Conservation (phyloP, 2,797 vertebrate species). For the Euphonia xanthogaster region DNA sequence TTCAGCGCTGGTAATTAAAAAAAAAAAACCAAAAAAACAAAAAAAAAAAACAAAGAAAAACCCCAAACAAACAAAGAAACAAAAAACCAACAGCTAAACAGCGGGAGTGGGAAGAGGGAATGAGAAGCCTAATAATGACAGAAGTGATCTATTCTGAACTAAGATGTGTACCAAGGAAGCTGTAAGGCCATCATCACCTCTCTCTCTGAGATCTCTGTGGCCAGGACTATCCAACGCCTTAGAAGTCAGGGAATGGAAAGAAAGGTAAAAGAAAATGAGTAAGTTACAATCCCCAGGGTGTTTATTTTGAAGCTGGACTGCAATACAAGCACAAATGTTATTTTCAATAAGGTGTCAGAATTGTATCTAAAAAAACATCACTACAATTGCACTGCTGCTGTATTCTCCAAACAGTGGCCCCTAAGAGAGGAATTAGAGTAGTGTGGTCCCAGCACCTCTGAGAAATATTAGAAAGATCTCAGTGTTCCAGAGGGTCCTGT, state of each 20-base stretch:
- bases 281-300: background rate
- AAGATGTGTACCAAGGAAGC: background rate
- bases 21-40: background rate
- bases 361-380: background rate
- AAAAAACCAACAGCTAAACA: accelerated
- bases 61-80: accelerated
- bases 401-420: accelerated
- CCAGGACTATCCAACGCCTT: background rate
- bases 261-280: background rate
- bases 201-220: background rate
- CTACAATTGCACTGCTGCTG: background rate
- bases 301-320: background rate
- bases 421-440: background rate
- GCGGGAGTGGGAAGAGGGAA: accelerated
- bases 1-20: background rate
- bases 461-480: background rate
- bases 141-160: background rate
- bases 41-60: background rate
- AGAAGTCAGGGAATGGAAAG: background rate
- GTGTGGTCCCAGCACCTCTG: background rate
- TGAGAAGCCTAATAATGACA: background rate
- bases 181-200: background rate
- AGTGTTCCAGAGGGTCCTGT: background rate
- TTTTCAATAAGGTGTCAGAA: background rate
- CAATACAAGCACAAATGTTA: background rate